Conservation (phyloP, 2,797 vertebrate genomes). For the Spinibarbus caldwelli region DNA sequence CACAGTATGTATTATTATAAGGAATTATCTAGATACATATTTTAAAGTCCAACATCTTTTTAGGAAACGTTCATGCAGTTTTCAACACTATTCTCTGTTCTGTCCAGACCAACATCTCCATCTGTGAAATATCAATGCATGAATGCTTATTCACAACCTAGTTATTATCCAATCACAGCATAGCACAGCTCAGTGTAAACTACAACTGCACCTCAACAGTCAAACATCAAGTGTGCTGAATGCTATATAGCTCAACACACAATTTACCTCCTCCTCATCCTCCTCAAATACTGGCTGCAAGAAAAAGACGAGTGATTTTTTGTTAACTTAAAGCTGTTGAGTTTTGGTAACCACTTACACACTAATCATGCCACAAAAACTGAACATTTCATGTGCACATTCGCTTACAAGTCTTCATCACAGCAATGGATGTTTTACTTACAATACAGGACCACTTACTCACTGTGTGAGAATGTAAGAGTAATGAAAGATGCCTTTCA, state of each 20-base stretch:
- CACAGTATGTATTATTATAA: too few species aligned
- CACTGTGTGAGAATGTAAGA: neutral
- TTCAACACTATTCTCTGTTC: neutral
- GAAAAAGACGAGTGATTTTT: slow-evolving; percentile 24
- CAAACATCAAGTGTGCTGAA: too few species aligned
- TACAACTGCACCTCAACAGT: neutral
- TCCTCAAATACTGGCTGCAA: slow-evolving; percentile 74
- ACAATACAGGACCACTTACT: neutral
- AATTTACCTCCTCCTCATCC: slow-evolving; percentile 65
- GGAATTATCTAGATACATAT: too few species aligned
- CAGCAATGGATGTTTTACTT: slow-evolving; percentile 12
- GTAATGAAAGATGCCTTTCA: neutral
- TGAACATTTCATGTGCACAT: neutral
- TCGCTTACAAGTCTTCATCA: neutral
- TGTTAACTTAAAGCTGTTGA: neutral
- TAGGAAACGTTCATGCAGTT: neutral
- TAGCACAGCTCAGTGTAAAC: neutral
- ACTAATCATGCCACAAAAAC: slow-evolving; percentile 40
- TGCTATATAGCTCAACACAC: slow-evolving; percentile 2
- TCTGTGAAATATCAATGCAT: neutral
- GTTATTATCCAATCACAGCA: neutral
- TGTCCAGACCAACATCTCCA: neutral
- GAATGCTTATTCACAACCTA: neutral
- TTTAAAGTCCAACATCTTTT: too few species aligned
- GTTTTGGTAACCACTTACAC: neutral